Conservation (phyloP, 2,888 invertebrate species). For the Watsonalla cultraria region DNA sequence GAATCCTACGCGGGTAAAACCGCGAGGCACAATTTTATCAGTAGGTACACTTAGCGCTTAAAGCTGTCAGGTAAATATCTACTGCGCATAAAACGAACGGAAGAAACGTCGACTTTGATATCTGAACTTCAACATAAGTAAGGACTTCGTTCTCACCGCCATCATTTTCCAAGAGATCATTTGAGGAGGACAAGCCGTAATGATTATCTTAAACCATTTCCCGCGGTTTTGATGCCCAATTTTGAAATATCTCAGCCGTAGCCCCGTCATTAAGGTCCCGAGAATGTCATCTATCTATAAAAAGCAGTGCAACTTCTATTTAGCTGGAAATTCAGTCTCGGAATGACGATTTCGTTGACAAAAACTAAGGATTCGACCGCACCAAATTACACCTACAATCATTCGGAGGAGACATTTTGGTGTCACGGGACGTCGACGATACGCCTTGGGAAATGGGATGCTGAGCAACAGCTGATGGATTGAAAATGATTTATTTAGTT, state of each 20-base stretch:
- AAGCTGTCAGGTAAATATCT: no score
- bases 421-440: conserved; percentile 21
- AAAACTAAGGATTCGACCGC: conserved; percentile 38
- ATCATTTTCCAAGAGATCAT: background rate
- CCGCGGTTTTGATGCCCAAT: background rate
- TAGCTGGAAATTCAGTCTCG: conserved; percentile 39
- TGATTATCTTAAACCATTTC: background rate
- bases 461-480: no score
- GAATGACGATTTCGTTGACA: conserved; percentile 40
- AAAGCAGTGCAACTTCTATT: conserved; percentile 44
- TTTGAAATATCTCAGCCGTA: conserved; percentile 7
- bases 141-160: no score
- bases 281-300: conserved; percentile 54
- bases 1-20: no score
- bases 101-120: no score
- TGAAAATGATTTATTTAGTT: no score
- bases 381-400: conserved; percentile 52
- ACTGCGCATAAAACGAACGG: no score
- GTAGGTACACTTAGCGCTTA: no score
- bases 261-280: conserved; percentile 35
- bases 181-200: background rate
- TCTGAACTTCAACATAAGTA: no score
- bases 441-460: conserved; percentile 1
- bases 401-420: conserved; percentile 6
- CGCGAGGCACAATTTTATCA: no score